phyloP scores from a whole-genome alignment of 2,797 vertebrate species.

The Otus scops region DNA sequence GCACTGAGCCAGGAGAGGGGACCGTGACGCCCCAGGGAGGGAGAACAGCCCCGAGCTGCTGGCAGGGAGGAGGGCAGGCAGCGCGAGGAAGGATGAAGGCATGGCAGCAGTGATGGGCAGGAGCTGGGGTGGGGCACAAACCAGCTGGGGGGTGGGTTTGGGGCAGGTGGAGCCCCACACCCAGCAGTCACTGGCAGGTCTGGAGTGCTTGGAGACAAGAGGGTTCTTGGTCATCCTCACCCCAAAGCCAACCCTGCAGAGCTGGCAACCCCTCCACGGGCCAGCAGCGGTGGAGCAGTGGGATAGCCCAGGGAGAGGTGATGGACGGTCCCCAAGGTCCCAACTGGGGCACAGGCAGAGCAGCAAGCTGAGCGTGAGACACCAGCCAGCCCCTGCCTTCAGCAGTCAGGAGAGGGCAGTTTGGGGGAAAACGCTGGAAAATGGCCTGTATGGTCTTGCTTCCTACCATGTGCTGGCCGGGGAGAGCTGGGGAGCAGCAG shows the following conservation, averaged over 20 bases:
- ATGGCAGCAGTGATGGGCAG: not conserved
- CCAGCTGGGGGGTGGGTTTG: not conserved
- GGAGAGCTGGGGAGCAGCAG: not conserved
- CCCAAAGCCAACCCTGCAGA: not conserved
- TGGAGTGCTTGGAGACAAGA: not conserved
- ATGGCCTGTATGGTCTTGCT: not conserved
- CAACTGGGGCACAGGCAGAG: not conserved
- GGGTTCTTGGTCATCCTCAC: not conserved
- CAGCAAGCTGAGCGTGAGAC: not conserved
- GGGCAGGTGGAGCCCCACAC: not conserved
- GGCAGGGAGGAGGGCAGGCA: not conserved
- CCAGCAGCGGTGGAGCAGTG: rapidly evolving
- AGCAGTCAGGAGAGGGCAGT: not conserved
- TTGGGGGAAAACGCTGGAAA: not conserved
- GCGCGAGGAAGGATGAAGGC: rapidly evolving
- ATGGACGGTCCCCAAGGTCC: not conserved
- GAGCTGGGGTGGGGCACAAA: not conserved
- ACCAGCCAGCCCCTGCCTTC: not conserved
- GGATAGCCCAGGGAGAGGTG: rapidly evolving
- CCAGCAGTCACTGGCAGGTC: rapidly evolving
- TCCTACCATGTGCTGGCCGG: rapidly evolving
- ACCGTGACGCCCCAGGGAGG: not conserved
- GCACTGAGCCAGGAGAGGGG: not conserved
- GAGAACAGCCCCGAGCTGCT: not conserved
- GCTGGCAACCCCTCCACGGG: too few species aligned